Conservation (phyloP, 1,140 invertebrate species). For the Pseudomyrmex pallidus region DNA sequence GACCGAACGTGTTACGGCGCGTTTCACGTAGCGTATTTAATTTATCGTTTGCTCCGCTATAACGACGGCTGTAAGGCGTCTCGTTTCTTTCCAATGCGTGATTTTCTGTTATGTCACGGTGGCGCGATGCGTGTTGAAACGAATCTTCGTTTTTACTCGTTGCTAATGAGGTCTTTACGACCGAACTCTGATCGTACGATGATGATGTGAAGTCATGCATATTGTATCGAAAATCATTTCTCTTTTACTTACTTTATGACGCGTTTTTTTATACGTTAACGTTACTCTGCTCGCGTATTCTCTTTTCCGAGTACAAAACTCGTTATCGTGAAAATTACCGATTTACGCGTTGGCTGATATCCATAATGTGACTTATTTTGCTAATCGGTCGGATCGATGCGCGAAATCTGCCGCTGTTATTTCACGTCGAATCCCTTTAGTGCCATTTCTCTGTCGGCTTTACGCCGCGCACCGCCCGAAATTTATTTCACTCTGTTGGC, state of each 20-base stretch:
- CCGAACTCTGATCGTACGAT: neutral
- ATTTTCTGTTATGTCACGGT: conserved; percentile 23
- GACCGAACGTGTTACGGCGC: neutral
- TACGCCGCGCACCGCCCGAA: neutral
- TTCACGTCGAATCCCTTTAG: conserved; percentile 25
- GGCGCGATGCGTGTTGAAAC: neutral
- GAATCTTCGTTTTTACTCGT: neutral
- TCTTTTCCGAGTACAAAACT: too few relatives aligned
- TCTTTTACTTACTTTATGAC: too few relatives aligned
- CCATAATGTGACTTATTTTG: conserved; percentile 3
- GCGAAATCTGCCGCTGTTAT: conserved; percentile 18
- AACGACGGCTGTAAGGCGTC: conserved; percentile 39
- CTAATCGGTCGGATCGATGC: conserved; percentile 8
- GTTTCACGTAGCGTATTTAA: conserved; percentile 48
- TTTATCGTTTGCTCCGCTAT: conserved; percentile 43
- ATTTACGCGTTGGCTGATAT: neutral
- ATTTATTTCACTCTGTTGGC: conserved; percentile 23
- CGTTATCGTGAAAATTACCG: too few relatives aligned
- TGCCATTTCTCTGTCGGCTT: conserved; percentile 31
- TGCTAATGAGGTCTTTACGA: neutral
- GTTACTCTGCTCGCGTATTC: too few relatives aligned
- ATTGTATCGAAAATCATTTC: too few relatives aligned
- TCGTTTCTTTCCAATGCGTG: conserved; percentile 10
- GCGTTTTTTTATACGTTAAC: too few relatives aligned
- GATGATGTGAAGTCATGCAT: neutral